phyloP scores from a whole-genome alignment of 1,140 invertebrate species.

The Lordiphosa collinella region DNA sequence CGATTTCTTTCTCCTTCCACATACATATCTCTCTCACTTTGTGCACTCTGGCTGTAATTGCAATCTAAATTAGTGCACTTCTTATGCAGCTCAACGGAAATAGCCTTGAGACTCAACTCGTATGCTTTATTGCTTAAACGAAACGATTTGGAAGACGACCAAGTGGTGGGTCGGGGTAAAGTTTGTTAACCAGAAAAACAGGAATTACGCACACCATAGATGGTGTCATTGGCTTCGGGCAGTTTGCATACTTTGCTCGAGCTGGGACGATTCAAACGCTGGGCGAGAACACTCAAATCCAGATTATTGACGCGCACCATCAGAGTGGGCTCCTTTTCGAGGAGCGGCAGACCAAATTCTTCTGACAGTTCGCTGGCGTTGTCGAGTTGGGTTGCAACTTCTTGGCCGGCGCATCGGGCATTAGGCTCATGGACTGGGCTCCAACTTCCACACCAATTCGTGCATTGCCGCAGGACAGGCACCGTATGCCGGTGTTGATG shows the following conservation, averaged over 20 bases:
- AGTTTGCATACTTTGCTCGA: conserved; percentile 53
- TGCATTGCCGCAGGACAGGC: conserved; percentile 51
- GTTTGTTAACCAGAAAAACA: conserved; percentile 5
- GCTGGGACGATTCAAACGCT: conserved; percentile 43
- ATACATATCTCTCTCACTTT: not conserved
- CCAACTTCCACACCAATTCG: conserved; percentile 51
- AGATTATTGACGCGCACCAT: conserved; percentile 59
- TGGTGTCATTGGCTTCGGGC: conserved; percentile 60
- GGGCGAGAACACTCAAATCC: conserved; percentile 38
- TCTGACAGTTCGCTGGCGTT: conserved; percentile 21
- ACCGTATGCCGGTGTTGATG: conserved; percentile 35
- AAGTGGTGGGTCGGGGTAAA: not conserved
- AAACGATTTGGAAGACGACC: conserved; percentile 37
- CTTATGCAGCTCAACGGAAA: conserved; percentile 38
- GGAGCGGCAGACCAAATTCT: conserved; percentile 27
- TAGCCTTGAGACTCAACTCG: conserved; percentile 23
- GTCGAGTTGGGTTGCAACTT: not conserved
- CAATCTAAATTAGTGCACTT: conserved; percentile 72
- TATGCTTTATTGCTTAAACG: conserved; percentile 47
- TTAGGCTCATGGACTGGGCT: conserved; percentile 23
- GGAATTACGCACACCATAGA: conserved; percentile 57
- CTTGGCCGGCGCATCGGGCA: conserved; percentile 33
- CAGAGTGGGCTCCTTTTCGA: conserved; percentile 56
- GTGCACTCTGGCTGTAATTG: conserved; percentile 41
- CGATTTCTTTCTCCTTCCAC: conserved; percentile 6